Evolutionary conservation across 1,140 invertebrate genomes (phyloP), one percentile per base, ranked within the genome.

Genomic region (Diprion similis): DNA sequence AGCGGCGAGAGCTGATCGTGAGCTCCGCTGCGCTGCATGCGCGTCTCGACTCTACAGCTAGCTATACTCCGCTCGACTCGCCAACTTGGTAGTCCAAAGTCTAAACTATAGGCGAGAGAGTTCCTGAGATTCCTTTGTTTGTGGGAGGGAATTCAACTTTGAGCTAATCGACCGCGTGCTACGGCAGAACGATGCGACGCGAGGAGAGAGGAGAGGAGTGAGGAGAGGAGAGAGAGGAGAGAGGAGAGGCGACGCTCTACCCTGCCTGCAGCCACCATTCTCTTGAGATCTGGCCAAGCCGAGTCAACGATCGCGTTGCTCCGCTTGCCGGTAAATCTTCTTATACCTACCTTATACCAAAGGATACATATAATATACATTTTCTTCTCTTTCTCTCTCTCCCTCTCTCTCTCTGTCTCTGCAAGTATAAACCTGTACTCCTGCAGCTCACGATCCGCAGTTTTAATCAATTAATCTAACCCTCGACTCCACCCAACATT

Each of bases 251-350:
- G 24, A 37, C 24, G 24, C 24, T 37, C 24, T 37, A 37, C 24
- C 24, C 24, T 37, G 24, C 24, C 24, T 37, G 24, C 24, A 37
- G 24, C 24, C 24, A 37, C 8, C 37, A 71, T 59, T 59, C 19
- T 17, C 18, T 72, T 46, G 51, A 66, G 64, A 66, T 72, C 18
- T 66, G 71, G 64, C 37, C 64, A 72, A 65, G n/a, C 37, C 8
- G 71, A 72, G 66, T 11, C 37, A 72, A 72, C 71, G 64, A 59
- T 66, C 71, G 66, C 64, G 46, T 66, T 72, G 24, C 51, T 66
- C 71, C 71, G 71, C 59, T 72, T 72, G 47, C 18, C 17, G 71
- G 45, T 59, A 47, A 66, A 66, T 72, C 64, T 72, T 59, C 70
- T 71, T 71, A 71, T 59, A 37, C 70, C 70, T 59, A 8, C 24